Evolutionary conservation across 2,113 vertebrate species (phyloP).

Genomic region (Polyodon spathula): DNA sequence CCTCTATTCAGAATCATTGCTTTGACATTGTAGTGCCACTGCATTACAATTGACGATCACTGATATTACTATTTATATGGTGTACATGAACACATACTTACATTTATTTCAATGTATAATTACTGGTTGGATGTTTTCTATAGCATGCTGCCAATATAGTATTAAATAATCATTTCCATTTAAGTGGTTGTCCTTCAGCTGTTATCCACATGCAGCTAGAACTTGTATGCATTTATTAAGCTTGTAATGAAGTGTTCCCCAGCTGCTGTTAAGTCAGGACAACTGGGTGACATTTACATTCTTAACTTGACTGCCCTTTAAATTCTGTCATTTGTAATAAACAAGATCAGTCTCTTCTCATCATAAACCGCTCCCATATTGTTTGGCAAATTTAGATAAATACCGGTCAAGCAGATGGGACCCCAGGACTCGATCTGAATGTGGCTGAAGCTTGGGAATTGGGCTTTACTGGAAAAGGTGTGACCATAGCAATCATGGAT

Average conservation of each 20-base stretch:
- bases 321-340: constrained; percentile 30
- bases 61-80: no score
- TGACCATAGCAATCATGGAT: constrained; percentile 97
- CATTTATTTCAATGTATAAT: no score
- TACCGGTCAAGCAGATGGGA: constrained; percentile 95
- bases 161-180: not conserved
- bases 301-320: constrained; percentile 9
- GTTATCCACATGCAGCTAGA: constrained; percentile 25
- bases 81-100: no score
- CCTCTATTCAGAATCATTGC: no score
- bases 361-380: constrained; percentile 36
- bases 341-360: constrained; percentile 23
- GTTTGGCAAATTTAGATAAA: constrained; percentile 76
- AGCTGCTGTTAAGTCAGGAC: constrained; percentile 10
- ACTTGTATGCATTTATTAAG: constrained; percentile 10
- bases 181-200: not conserved
- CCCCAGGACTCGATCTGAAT: constrained; percentile 91
- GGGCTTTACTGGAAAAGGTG: constrained; percentile 91
- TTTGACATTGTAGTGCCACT: no score
- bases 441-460: constrained; percentile 96
- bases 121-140: no score
- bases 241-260: constrained; percentile 25
- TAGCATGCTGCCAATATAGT: no score
- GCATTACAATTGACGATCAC: no score
- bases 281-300: constrained; percentile 43